These are phyloP conservation scores for Gortyna flavago DNA, from an alignment of 2,888 invertebrate species.

Conservation along the genomic window DNA sequence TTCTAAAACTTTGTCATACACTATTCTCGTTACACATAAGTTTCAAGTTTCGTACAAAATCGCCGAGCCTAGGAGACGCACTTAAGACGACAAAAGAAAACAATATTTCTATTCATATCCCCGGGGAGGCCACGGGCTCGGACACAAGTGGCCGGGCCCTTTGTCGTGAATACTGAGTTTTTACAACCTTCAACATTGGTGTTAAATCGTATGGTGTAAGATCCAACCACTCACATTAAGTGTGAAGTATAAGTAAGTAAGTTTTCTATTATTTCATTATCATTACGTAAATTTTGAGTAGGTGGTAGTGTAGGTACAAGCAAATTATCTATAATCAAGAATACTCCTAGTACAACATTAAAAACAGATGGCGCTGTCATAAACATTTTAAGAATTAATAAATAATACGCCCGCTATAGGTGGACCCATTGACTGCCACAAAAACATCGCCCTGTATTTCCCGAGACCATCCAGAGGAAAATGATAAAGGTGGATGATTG, in stretches of 20 bases:
- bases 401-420: slow-evolving; percentile 2
- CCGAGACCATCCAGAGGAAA: slow-evolving; percentile 12
- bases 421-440: slow-evolving; percentile 1
- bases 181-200: neutral
- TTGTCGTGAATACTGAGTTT: slow-evolving; percentile 25
- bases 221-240: neutral
- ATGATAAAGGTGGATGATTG: slow-evolving; percentile 58
- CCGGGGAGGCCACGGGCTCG: slow-evolving; percentile 38
- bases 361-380: slow-evolving; percentile 25
- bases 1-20: slow-evolving; percentile 21
- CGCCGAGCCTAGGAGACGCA: slow-evolving; percentile 39
- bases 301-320: neutral
- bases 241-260: neutral
- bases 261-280: neutral
- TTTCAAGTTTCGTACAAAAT: slow-evolving; percentile 44
- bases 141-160: slow-evolving; percentile 45
- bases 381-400: slow-evolving; percentile 7
- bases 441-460: slow-evolving; percentile 3
- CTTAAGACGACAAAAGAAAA: slow-evolving; percentile 59
- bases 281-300: neutral
- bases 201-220: slow-evolving; percentile 34
- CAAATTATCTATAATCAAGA: neutral
- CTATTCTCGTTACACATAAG: slow-evolving; percentile 17
- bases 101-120: slow-evolving; percentile 59
- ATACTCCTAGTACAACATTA: neutral